These are phyloP conservation scores for Sphaeridia pumilis DNA, from an alignment of 2,888 invertebrate genomes.

Conservation along the genomic window DNA sequence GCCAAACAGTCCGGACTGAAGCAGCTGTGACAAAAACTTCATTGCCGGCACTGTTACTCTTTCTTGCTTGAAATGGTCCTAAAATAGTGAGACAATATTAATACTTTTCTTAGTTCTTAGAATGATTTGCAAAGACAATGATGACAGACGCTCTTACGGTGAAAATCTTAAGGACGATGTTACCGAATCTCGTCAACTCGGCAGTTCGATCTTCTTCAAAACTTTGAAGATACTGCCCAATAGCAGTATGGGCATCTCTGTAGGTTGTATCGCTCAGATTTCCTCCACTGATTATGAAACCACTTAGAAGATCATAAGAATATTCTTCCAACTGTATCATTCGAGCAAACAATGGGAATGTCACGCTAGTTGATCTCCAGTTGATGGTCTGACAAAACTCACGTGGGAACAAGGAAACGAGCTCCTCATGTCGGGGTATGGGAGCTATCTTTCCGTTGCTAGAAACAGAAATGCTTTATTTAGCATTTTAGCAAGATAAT, in stretches of 20 bases:
- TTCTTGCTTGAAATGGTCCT: slow-evolving; percentile 61
- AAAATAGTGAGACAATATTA: slow-evolving; percentile 34
- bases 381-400: slow-evolving; percentile 49
- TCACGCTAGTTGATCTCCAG: slow-evolving; percentile 56
- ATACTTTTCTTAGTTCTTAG: too few species aligned
- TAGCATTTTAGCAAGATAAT: slow-evolving; percentile 15
- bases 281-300: slow-evolving; percentile 76
- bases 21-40: slow-evolving; percentile 70
- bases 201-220: slow-evolving; percentile 21
- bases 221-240: slow-evolving; percentile 25
- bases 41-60: slow-evolving; percentile 73
- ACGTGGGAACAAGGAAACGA: slow-evolving; percentile 63
- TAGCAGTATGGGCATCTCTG: slow-evolving; percentile 32
- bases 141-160: too few species aligned
- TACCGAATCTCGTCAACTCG: slow-evolving; percentile 23
- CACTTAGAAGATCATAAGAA: slow-evolving; percentile 57
- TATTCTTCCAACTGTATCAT: slow-evolving; percentile 60
- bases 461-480: slow-evolving; percentile 51
- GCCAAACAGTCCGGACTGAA: slow-evolving; percentile 54
- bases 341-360: slow-evolving; percentile 74
- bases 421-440: slow-evolving; percentile 58
- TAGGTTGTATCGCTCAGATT: slow-evolving; percentile 60
- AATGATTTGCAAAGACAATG: too few species aligned
- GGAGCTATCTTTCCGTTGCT: too few species aligned
- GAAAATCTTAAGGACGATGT: slow-evolving; percentile 22